A percentile compares a stretch with the other conserved stretches of the same genome.
These are phyloP conservation scores for Schizopygopsis pylzovi DNA, from an alignment of 2,797 vertebrate species.

Conservation along the genomic window DNA sequence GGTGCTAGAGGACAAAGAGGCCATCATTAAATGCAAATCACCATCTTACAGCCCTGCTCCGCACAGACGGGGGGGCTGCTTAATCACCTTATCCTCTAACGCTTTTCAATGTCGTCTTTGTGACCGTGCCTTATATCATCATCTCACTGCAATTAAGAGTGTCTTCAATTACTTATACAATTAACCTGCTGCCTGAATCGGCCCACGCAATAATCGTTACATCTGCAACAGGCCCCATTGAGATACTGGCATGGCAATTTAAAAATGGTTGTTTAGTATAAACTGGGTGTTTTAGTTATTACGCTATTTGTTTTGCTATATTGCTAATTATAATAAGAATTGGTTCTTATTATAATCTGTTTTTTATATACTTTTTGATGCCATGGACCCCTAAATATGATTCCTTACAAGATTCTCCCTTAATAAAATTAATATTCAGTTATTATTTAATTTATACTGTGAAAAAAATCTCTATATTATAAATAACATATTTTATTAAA, in stretches of 20 bases:
- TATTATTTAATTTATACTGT: not conserved
- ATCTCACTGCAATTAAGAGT: constrained; percentile 78
- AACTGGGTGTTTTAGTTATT: not conserved
- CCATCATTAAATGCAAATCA: constrained; percentile 76
- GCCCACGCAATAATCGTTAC: constrained; percentile 62
- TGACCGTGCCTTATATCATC: constrained; percentile 68
- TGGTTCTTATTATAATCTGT: not conserved
- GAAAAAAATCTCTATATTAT: not conserved
- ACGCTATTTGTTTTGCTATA: not conserved
- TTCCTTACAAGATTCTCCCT: not conserved
- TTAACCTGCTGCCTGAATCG: constrained; percentile 76
- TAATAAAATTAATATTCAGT: not conserved
- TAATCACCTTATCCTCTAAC: constrained; percentile 77
- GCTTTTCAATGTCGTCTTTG: constrained; percentile 73
- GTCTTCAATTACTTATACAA: constrained; percentile 78
- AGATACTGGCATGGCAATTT: constrained; percentile 47
- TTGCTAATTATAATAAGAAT: constrained; percentile 4
- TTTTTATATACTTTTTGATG: not conserved
- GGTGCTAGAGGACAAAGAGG: constrained; percentile 68
- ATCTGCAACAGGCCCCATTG: constrained; percentile 69
- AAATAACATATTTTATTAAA: not conserved
- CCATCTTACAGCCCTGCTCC: constrained; percentile 71
- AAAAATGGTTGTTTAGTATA: constrained; percentile 13
- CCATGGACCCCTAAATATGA: not conserved
- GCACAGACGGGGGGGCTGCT: constrained; percentile 69